Evolutionary conservation across 2,797 vertebrate genomes (phyloP).

Genomic region (Urophycis tenuis): DNA sequence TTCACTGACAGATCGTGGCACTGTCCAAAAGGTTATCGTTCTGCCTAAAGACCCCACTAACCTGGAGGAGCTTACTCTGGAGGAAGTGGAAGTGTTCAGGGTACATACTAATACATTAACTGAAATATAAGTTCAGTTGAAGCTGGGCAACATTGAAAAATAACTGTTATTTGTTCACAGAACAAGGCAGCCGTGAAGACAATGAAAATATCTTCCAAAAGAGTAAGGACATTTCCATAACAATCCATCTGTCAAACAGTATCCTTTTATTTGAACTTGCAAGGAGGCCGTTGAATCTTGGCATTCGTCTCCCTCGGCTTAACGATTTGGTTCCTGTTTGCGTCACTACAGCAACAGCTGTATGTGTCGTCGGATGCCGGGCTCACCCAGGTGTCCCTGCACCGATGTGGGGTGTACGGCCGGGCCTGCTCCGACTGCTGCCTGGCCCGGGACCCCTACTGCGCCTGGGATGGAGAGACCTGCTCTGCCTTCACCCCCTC

Average conservation of each 20-base stretch:
- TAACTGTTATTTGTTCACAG: conserved; percentile 43
- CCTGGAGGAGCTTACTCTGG: conserved; percentile 78
- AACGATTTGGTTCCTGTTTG: conserved; percentile 13
- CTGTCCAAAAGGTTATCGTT: conserved; percentile 81
- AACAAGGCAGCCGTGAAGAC: conserved; percentile 70
- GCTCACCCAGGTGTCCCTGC: conserved; percentile 80
- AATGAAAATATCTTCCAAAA: conserved; percentile 78
- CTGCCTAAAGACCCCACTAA: conserved; percentile 73
- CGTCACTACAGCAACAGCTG: conserved; percentile 75
- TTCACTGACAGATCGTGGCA: conserved; percentile 70
- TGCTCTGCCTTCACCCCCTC: conserved; percentile 79
- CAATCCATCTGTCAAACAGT: background rate
- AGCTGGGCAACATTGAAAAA: background rate
- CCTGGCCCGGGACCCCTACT: conserved; percentile 81
- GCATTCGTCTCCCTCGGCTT: background rate
- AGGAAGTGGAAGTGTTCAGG: conserved; percentile 82
- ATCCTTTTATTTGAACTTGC: background rate
- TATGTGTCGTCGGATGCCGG: conserved; percentile 80
- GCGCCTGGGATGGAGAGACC: conserved; percentile 81
- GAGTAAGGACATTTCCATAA: conserved; percentile 57
- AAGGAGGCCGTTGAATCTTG: background rate
- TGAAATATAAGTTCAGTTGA: background rate
- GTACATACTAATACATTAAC: conserved; percentile 50
- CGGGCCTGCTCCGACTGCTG: conserved; percentile 83
- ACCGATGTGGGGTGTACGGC: conserved; percentile 78